A percentile compares a stretch with the other conserved stretches of the same genome.
phyloP scores from a whole-genome alignment of 2,797 vertebrate species.

The Mormyrus proboscirostris region DNA sequence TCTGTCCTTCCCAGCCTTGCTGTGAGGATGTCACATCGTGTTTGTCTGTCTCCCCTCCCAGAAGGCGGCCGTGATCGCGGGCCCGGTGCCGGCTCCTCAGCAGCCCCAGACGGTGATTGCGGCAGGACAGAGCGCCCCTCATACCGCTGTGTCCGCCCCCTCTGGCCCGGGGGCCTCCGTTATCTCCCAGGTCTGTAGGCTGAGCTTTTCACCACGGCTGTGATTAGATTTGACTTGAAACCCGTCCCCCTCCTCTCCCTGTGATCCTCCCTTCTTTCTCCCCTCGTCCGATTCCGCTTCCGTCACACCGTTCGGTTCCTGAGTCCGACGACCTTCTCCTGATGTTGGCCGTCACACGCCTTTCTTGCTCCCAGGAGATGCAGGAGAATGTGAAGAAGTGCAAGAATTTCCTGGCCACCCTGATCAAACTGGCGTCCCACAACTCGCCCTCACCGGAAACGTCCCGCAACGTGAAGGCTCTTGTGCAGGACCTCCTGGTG shows the following conservation, averaged over 20 bases:
- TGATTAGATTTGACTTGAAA: neutral
- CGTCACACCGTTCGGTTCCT: neutral
- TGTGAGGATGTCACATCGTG: constrained; percentile 65
- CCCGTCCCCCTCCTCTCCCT: neutral
- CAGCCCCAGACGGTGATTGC: constrained; percentile 59
- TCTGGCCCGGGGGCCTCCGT: constrained; percentile 63
- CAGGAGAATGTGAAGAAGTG: constrained; percentile 86
- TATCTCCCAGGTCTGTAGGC: constrained; percentile 65
- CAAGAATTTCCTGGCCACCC: constrained; percentile 80
- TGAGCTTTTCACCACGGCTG: constrained; percentile 43
- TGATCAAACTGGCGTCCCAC: constrained; percentile 82
- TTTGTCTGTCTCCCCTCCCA: constrained; percentile 61
- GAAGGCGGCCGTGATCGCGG: constrained; percentile 56
- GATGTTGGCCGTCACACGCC: neutral
- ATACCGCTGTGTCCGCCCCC: constrained; percentile 51
- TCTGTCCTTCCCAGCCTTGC: constrained; percentile 66
- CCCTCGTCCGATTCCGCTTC: neutral
- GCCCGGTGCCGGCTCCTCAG: constrained; percentile 53
- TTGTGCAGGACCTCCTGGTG: constrained; percentile 82
- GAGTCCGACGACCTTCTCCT: neutral
- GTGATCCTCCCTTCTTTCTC: neutral
- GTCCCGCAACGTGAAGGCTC: constrained; percentile 75
- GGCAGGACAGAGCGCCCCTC: constrained; percentile 45
- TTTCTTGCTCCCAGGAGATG: constrained; percentile 66
- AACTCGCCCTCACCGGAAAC: constrained; percentile 79